phyloP scores from a whole-genome alignment of 1,140 invertebrate species.

The Neuroterus valhalla region DNA sequence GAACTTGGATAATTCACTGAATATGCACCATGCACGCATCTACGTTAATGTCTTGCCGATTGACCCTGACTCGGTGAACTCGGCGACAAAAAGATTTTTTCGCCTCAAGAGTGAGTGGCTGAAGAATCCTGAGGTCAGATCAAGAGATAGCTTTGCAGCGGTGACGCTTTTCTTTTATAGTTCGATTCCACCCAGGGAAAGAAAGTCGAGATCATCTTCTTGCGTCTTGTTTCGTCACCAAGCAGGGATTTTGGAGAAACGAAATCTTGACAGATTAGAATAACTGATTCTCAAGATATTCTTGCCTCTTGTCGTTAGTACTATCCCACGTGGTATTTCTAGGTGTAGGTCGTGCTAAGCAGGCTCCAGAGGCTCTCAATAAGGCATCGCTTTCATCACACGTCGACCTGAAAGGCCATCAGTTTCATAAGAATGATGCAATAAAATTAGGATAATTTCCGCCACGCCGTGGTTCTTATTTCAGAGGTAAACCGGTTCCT shows the following conservation, averaged over 20 bases:
- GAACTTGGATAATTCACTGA: slow-evolving; percentile 46
- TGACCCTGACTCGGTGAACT: slow-evolving; percentile 58
- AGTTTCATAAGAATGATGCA: slow-evolving; percentile 38
- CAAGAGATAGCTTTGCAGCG: slow-evolving; percentile 48
- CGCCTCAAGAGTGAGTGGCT: slow-evolving; percentile 33
- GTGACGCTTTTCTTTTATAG: slow-evolving; percentile 35
- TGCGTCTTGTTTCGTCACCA: too few relatives aligned
- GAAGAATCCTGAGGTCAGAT: slow-evolving; percentile 53
- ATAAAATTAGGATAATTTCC: slow-evolving; percentile 48
- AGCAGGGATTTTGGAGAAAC: not conserved
- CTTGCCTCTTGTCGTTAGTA: slow-evolving; percentile 17
- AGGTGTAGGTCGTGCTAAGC: slow-evolving; percentile 6
- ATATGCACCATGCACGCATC: slow-evolving; percentile 46
- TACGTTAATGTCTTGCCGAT: slow-evolving; percentile 47
- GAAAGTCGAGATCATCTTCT: not conserved
- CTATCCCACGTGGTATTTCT: slow-evolving; percentile 26
- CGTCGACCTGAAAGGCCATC: slow-evolving; percentile 36
- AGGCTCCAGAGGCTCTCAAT: not conserved
- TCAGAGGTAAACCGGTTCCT: slow-evolving; percentile 43
- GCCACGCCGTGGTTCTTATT: slow-evolving; percentile 31
- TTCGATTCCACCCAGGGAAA: not conserved
- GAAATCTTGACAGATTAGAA: not conserved
- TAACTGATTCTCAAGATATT: slow-evolving; percentile 5
- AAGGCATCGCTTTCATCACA: slow-evolving; percentile 29
- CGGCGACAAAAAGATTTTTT: slow-evolving; percentile 44